A percentile compares a stretch with the other conserved stretches of the same genome.
phyloP scores from a whole-genome alignment of 1,140 invertebrate species.

The Pogonus chalceus region DNA sequence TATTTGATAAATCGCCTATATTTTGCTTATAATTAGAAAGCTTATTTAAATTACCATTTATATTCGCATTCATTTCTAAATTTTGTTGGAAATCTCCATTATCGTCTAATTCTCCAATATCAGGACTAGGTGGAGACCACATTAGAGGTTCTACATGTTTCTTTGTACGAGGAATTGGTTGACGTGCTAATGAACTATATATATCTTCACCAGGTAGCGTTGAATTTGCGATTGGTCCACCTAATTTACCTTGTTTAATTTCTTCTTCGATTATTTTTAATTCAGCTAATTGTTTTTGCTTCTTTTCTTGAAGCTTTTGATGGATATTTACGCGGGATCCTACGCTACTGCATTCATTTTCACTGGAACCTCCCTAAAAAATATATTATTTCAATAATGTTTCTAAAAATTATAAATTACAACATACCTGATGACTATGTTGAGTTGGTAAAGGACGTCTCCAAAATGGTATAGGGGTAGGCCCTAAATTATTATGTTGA shows the following conservation, averaged over 20 bases:
- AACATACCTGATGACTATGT: conserved; percentile 31
- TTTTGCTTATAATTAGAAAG: conserved; percentile 9
- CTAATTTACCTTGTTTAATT: conserved; percentile 70
- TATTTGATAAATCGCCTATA: neutral
- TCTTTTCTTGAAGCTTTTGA: conserved; percentile 79
- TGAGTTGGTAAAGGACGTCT: conserved; percentile 55
- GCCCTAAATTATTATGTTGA: conserved; percentile 15
- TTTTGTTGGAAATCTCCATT: neutral
- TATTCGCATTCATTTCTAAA: conserved; percentile 1
- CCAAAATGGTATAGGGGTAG: conserved; percentile 64
- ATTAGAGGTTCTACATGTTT: conserved; percentile 41
- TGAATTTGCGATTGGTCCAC: conserved; percentile 37
- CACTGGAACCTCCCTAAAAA: conserved; percentile 50
- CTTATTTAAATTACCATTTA: conserved; percentile 9
- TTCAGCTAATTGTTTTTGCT: conserved; percentile 77
- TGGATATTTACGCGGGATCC: conserved; percentile 73
- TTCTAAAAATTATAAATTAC: no score
- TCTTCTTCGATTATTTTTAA: conserved; percentile 72
- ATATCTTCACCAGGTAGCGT: conserved; percentile 37
- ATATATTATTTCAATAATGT: no score
- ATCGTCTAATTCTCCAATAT: conserved; percentile 11
- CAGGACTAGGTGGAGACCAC: conserved; percentile 27
- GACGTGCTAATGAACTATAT: conserved; percentile 34
- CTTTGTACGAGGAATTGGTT: conserved; percentile 47
- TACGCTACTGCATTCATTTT: conserved; percentile 61